Evolutionary conservation across 2,888 invertebrate species (phyloP).

Genomic region (Dichetophora obliterata): DNA sequence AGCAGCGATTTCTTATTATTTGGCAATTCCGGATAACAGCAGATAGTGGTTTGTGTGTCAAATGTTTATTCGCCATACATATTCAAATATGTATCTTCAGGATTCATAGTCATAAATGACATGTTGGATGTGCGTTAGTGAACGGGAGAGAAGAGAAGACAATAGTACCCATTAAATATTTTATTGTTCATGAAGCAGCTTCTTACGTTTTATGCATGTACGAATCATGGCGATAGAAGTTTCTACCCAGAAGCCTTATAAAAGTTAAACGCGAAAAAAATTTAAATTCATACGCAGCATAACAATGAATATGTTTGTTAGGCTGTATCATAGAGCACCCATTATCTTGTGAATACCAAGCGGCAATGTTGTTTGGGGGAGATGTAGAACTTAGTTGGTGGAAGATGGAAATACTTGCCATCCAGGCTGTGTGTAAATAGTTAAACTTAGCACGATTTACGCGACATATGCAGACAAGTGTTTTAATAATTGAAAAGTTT

Average conservation of each 20-base stretch:
- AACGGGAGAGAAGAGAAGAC: not conserved
- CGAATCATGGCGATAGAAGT: not conserved
- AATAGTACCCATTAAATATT: constrained; percentile 27
- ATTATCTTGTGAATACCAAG: constrained; percentile 14
- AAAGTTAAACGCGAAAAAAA: constrained; percentile 36
- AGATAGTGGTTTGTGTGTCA: constrained; percentile 4
- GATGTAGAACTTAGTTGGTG: not conserved
- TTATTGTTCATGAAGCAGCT: constrained; percentile 23
- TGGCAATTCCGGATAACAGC: constrained; percentile 27
- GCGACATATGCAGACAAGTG: constrained; percentile 43
- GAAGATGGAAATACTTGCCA: not conserved
- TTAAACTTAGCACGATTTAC: constrained; percentile 7
- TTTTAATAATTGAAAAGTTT: constrained; percentile 64
- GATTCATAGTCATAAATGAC: constrained; percentile 18
- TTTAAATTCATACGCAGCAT: constrained; percentile 32
- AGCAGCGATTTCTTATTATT: constrained; percentile 11
- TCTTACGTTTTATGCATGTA: not conserved
- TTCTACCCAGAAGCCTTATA: constrained; percentile 9
- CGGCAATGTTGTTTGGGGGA: not conserved
- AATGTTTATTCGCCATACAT: constrained; percentile 2
- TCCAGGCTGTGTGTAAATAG: constrained; percentile 2
- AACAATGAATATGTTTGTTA: constrained; percentile 30
- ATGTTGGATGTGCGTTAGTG: not conserved
- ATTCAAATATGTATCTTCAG: constrained; percentile 1
- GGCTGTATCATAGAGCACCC: not conserved